phyloP scores from a whole-genome alignment of 2,113 vertebrate species.

The Mobula hypostoma region DNA sequence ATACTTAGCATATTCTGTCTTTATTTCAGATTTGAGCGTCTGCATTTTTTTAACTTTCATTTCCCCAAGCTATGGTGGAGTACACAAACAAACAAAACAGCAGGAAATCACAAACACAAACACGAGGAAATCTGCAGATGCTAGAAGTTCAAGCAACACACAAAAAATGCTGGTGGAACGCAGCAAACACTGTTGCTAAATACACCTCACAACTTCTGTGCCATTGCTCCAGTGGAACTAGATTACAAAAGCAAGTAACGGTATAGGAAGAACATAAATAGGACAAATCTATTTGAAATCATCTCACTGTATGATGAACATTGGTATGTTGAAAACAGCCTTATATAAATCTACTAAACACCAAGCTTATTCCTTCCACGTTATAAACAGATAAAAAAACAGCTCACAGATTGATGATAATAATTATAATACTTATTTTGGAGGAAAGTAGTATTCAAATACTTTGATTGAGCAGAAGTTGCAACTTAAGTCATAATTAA shows the following conservation, averaged over 20 bases:
- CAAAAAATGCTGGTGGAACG: no score
- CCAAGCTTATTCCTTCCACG: background rate
- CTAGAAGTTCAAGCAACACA: no score
- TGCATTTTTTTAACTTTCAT: no score
- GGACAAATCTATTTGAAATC: background rate
- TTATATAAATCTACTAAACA: background rate
- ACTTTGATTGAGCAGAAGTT: background rate
- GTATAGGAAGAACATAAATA: background rate
- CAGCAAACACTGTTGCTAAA: no score
- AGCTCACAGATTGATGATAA: background rate
- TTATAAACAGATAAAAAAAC: background rate
- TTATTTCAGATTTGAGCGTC: no score
- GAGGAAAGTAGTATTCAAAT: background rate
- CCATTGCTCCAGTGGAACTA: background rate
- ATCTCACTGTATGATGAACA: background rate
- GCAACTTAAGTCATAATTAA: background rate
- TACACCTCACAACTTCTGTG: no score
- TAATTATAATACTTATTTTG: background rate
- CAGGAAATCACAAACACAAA: no score
- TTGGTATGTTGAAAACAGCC: background rate
- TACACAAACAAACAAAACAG: no score
- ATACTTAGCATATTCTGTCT: no score
- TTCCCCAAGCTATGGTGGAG: no score
- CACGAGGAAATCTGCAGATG: no score
- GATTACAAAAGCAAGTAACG: background rate